These are phyloP conservation scores for Drosophila meridionalis DNA, from an alignment of 2,888 invertebrate species.

Conservation along the genomic window DNA sequence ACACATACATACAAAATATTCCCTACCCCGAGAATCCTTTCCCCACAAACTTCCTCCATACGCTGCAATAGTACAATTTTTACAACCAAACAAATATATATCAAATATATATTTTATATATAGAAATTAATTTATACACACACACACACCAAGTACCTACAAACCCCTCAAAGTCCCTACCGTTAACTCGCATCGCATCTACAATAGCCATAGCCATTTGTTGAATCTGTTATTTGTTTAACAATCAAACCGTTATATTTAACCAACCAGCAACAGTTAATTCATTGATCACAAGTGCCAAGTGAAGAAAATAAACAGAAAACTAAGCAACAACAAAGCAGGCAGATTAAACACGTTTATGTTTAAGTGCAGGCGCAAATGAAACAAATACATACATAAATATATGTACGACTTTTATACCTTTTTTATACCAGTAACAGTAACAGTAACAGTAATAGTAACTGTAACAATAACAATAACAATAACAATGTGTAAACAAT, in stretches of 20 bases:
- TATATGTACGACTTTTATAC: constrained; percentile 57
- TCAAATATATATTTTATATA: constrained; percentile 83
- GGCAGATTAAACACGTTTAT: constrained; percentile 55
- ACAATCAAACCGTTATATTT: constrained; percentile 58
- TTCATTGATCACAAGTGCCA: constrained; percentile 65
- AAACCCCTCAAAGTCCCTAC: constrained; percentile 57
- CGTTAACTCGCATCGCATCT: constrained; percentile 49
- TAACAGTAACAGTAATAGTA: constrained; percentile 26
- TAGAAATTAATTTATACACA: constrained; percentile 83
- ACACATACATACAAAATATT: constrained; percentile 53
- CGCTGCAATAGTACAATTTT: constrained; percentile 85
- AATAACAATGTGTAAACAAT: constrained; percentile 58
- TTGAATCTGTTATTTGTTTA: constrained; percentile 74
- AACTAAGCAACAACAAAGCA: constrained; percentile 45
- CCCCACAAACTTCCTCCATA: constrained; percentile 82
- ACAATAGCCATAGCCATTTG: constrained; percentile 76
- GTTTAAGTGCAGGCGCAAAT: constrained; percentile 57
- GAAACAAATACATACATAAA: constrained; percentile 62
- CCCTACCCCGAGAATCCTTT: constrained; percentile 19
- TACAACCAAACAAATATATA: constrained; percentile 81
- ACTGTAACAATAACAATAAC: constrained; percentile 1
- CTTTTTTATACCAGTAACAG: constrained; percentile 44
- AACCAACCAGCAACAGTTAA: constrained; percentile 66
- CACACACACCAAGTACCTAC: constrained; percentile 82
- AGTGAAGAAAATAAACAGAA: constrained; percentile 42